Base-by-base conservation (phyloP, 2,888 invertebrate genomes). In the Choreutis nemorana region DNA sequence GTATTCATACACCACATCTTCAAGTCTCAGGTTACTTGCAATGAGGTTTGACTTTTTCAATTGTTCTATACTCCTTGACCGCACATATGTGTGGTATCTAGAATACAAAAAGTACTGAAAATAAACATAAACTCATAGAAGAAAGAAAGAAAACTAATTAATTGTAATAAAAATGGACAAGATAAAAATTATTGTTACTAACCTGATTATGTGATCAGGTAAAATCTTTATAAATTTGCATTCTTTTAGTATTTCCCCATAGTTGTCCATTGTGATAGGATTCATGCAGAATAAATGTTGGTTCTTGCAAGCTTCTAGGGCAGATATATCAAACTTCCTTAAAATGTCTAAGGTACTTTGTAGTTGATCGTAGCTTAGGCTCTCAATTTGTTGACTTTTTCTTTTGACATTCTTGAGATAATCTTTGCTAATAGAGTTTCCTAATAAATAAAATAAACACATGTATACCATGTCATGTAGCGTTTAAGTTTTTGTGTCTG, bases 161-260 rank as follows among this genome's bases (percentile, higher is more conserved):
- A 6, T 18, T 18, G 18, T 8, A 18, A 5, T 18, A 18, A 18
- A n/a, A 8, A 18, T 18, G 8, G 5, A 18, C 18, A 18, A 6
- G 5, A 6, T 18, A 6, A 8, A 5, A 18, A 6, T 18, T 18
- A 18, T 18, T 18, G 5, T 8, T 5, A 18, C 44, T 45, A 44
- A 73, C 75, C 63, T 66, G 38, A 73, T 68, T 28, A 77, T 65
- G 41, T 71, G 54, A 38, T 68, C 67, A 3, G 73, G 59, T 10
- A 67, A 37, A 13, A 80, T 55, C 22, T 53, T 49, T 3, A 79
- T 41, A 33, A 86, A 85, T 9, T 84, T 82, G 48, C 84, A 84
- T 60, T 88, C 87, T 37, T 62, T 64, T 8, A 88, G 56, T 24
- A 85, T 81, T 45, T 77, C 71, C 34, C 81, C 81, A 42, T 86